Percentiles rank a stretch among this genome's conserved stretches.
phyloP scores from a whole-genome alignment of 2,888 invertebrate genomes.

The Tridacna gigas region DNA sequence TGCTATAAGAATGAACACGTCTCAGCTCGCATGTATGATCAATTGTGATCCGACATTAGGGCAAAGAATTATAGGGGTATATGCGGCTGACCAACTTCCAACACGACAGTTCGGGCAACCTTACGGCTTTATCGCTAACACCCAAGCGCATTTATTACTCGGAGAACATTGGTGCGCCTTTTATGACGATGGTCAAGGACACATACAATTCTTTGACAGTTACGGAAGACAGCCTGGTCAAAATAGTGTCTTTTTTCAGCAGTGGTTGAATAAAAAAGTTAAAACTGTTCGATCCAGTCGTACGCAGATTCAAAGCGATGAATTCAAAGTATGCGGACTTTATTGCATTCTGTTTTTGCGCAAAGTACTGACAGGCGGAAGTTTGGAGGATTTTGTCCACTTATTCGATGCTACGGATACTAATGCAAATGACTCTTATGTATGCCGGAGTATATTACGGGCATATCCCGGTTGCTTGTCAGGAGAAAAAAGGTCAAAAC shows the following conservation, averaged over 20 bases:
- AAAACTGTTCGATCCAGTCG: not conserved
- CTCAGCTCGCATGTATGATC: constrained; percentile 39
- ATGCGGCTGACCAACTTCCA: constrained; percentile 40
- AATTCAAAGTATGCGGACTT: constrained; percentile 24
- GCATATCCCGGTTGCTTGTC: constrained; percentile 26
- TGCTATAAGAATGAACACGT: constrained; percentile 11
- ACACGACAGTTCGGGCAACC: not conserved
- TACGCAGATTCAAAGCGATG: constrained; percentile 18
- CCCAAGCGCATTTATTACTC: constrained; percentile 16
- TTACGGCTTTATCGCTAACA: constrained; percentile 43
- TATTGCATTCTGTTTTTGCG: constrained; percentile 28
- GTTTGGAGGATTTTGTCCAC: constrained; percentile 17
- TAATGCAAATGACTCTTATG: constrained; percentile 8
- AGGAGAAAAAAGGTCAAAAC: constrained; percentile 19
- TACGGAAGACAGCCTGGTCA: constrained; percentile 30
- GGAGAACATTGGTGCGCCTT: constrained; percentile 50
- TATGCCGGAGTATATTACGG: not conserved
- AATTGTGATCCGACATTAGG: constrained; percentile 31
- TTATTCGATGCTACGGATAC: constrained; percentile 7
- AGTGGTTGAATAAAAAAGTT: constrained; percentile 15
- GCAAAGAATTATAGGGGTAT: constrained; percentile 33
- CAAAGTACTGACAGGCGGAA: not conserved
- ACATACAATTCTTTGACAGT: constrained; percentile 29
- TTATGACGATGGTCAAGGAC: constrained; percentile 29
- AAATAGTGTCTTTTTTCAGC: constrained; percentile 31